Percentiles rank a stretch among this genome's conserved stretches.
These are phyloP conservation scores for Heliocidaris tuberculata DNA, from an alignment of 35 echinoderm and acorn worm genomes.

Conservation along the genomic window DNA sequence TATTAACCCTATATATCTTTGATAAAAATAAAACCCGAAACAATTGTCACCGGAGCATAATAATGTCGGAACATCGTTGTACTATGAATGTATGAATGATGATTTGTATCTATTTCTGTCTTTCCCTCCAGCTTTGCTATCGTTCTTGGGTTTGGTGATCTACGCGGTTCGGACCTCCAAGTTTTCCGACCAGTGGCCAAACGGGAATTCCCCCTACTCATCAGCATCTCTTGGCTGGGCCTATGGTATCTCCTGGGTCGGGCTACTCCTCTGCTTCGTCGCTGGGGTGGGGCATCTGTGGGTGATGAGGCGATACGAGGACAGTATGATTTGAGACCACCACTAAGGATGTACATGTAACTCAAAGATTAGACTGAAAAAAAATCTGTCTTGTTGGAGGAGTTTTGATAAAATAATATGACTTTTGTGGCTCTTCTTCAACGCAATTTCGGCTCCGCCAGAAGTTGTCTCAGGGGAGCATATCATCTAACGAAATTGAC, in stretches of 20 bases:
- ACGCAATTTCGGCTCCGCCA: too few relatives aligned
- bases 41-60: too few relatives aligned
- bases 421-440: too few relatives aligned
- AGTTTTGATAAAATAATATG: too few relatives aligned
- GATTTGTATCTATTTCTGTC: neutral
- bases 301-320: slow-evolving; percentile 18
- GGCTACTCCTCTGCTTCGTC: neutral
- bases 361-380: too few relatives aligned
- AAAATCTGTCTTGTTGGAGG: too few relatives aligned
- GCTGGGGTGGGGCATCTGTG: slow-evolving; percentile 31
- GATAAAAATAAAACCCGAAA: too few relatives aligned
- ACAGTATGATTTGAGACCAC: slow-evolving; percentile 31
- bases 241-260: slow-evolving; percentile 33
- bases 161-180: slow-evolving; percentile 34
- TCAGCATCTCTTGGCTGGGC: slow-evolving; percentile 13
- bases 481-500: too few relatives aligned
- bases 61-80: too few relatives aligned
- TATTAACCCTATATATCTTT: too few relatives aligned
- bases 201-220: slow-evolving; percentile 27
- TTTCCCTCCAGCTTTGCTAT: neutral
- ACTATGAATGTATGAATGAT: too few relatives aligned
- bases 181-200: neutral
- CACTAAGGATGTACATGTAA: neutral
- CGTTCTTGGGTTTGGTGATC: neutral
- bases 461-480: too few relatives aligned